These are phyloP conservation scores for Papilio elwesi DNA, from an alignment of 2,888 invertebrate species.

Conservation along the genomic window DNA sequence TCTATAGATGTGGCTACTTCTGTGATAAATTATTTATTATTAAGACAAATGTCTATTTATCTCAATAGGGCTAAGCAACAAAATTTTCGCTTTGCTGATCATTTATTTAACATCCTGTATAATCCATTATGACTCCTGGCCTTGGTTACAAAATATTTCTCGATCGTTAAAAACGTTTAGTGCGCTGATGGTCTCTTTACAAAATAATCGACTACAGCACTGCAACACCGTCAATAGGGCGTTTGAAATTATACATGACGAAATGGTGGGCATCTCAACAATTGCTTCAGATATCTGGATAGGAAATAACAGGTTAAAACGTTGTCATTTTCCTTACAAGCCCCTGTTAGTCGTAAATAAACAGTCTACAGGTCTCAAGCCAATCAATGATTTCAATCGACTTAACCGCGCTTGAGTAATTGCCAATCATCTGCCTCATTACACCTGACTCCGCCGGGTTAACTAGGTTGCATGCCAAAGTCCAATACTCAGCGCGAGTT, in stretches of 20 bases:
- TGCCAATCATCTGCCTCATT: constrained; percentile 19
- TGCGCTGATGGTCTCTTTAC: background rate
- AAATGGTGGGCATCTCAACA: background rate
- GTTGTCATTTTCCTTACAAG: no score
- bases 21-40: no score
- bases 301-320: no score
- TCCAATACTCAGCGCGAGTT: no score
- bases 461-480: no score
- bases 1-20: no score
- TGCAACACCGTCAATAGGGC: background rate
- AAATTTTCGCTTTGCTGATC: background rate
- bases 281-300: no score
- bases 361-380: background rate
- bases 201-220: constrained; percentile 6
- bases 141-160: constrained; percentile 30
- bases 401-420: constrained; percentile 15
- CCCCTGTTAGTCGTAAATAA: background rate
- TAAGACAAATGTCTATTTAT: no score
- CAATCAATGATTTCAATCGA: constrained; percentile 11
- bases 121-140: constrained; percentile 5
- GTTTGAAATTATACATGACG: constrained; percentile 1
- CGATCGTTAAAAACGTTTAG: constrained; percentile 18
- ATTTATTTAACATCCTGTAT: constrained; percentile 15
- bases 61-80: background rate
- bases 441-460: background rate